Evolutionary conservation across 2,888 invertebrate species (phyloP), one percentile per base, ranked within the genome.

Genomic region (Girardia tigrina): DNA sequence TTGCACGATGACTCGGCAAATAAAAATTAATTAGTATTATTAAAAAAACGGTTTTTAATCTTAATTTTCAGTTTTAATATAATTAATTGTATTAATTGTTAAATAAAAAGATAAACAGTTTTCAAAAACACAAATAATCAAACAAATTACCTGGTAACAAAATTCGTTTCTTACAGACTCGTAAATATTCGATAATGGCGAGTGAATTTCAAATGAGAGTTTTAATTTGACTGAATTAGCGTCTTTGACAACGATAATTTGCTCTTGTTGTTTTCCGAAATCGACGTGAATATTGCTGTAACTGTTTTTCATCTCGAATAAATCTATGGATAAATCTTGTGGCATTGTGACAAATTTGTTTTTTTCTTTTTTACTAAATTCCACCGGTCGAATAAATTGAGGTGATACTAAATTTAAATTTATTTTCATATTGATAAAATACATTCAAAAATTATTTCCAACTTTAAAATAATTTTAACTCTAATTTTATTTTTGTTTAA

Each of bases 311-410:
- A 56, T 56, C 23, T 56, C 56, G 23, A 56, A 4, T 56, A 56
- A 56, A 56, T 4, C 4, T 8, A n/a, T 16, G n/a, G 56, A 56
- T 56, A 56, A 56, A 56, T 56, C 56, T 56, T 56, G n/a, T 56
- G 56, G 56, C 23, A 2, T 56, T 56, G 56, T 56, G 23, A 56
- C n/a, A 56, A 56, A 56, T 56, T 12, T 12, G 23, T 56, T 56
- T 23, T 56, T 56, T n/a, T 56, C 56, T n/a, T 56, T 56, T 56
- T 56, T 56, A n/a, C 56, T 56, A 23, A 56, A 56, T 56, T 56
- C 56, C 8, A 56, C n/a, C 4, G 56, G n/a, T 56, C 56, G 4
- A 20, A 56, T 56, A 56, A 56, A 56, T 56, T 56, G 56, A 12
- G n/a, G 56, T 56, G n/a, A 23, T 6, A 56, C 56, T 56, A 16